Conservation (phyloP, 2,888 invertebrate species). For the Pardosa pseudoannulata region DNA sequence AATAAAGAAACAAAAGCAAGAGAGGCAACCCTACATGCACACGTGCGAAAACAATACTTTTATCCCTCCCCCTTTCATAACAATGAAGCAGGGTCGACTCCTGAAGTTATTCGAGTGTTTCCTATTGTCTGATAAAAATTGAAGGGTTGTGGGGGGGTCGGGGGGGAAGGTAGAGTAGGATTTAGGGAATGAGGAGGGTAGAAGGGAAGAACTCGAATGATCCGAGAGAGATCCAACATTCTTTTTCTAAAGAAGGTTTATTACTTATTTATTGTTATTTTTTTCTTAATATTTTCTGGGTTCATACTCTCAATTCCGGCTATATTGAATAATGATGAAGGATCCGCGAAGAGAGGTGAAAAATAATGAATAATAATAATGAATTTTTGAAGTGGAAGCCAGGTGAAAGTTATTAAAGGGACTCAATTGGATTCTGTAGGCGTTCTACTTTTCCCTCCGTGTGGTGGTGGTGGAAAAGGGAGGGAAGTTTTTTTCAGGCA, state of each 20-base stretch:
- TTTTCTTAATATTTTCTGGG: constrained; percentile 17
- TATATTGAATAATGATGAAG: constrained; percentile 62
- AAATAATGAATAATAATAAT: constrained; percentile 71
- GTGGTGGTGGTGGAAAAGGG: neutral
- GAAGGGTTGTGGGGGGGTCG: constrained; percentile 34
- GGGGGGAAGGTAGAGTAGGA: constrained; percentile 16
- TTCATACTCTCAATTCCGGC: constrained; percentile 26
- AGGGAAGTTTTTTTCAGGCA: neutral
- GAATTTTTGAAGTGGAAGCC: constrained; percentile 36
- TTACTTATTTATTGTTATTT: constrained; percentile 60
- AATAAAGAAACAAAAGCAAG: constrained; percentile 16
- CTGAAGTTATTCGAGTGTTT: constrained; percentile 61
- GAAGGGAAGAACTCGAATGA: constrained; percentile 11
- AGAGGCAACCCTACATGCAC: constrained; percentile 24
- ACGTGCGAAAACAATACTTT: constrained; percentile 68
- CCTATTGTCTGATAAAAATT: constrained; percentile 67
- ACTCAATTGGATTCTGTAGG: constrained; percentile 63
- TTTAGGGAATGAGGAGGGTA: constrained; percentile 13
- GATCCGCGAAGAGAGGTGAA: constrained; percentile 13
- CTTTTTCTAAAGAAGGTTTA: constrained; percentile 34
- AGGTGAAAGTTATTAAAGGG: constrained; percentile 58
- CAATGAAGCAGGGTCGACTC: constrained; percentile 27
- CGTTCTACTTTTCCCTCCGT: constrained; percentile 29
- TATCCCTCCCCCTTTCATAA: constrained; percentile 13
- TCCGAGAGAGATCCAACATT: constrained; percentile 25